These are phyloP conservation scores for Grammomys surdaster DNA, from an alignment of 2,113 vertebrate species.

Conservation along the genomic window DNA sequence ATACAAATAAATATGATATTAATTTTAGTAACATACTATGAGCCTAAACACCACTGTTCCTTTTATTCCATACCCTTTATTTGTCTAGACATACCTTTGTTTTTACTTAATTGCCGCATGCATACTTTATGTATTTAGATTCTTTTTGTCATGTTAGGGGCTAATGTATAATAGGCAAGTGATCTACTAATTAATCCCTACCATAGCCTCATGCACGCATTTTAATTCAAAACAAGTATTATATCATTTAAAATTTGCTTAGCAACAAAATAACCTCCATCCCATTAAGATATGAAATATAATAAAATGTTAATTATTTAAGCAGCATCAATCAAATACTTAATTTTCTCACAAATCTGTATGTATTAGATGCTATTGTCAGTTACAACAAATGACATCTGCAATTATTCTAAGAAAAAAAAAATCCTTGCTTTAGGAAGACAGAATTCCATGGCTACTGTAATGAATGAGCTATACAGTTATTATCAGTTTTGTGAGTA, in stretches of 20 bases:
- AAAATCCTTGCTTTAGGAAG: background rate
- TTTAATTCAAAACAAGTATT: slow-evolving; percentile 45
- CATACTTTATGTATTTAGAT: background rate
- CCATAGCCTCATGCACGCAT: background rate
- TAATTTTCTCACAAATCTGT: background rate
- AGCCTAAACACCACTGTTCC: background rate
- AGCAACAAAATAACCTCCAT: background rate
- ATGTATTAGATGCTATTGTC: background rate
- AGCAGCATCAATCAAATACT: background rate
- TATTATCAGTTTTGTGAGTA: background rate
- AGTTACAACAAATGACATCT: background rate
- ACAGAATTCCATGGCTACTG: background rate
- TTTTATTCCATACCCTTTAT: background rate
- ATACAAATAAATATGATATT: background rate
- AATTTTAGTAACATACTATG: background rate
- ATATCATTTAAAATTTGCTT: background rate
- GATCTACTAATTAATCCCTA: no score
- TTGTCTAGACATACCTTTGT: background rate
- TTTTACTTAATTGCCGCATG: background rate
- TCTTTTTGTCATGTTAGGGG: background rate
- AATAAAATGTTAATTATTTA: slow-evolving; percentile 32
- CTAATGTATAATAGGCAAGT: background rate
- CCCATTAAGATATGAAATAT: background rate
- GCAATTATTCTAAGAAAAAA: background rate
- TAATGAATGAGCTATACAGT: background rate